Evolutionary conservation across 2,797 vertebrate genomes (phyloP).

Genomic region (Spatula clypeata): DNA sequence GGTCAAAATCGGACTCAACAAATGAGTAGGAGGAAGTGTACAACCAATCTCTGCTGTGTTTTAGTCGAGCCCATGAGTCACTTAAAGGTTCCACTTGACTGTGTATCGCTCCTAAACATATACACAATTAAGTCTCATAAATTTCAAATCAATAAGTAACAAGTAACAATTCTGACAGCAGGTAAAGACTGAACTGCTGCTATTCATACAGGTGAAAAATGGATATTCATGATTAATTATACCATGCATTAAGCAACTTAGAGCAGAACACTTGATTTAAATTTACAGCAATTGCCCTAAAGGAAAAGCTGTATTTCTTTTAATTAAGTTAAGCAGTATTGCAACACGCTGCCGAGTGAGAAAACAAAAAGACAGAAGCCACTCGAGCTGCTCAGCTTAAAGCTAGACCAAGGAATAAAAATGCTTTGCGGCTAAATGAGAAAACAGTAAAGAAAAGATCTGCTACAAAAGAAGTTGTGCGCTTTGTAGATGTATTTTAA

Average conservation of each 20-base stretch:
- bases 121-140: conserved; percentile 54
- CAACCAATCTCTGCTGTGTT: conserved; percentile 89
- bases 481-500: neutral
- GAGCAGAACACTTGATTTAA: conserved; percentile 68
- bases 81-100: conserved; percentile 86
- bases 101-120: conserved; percentile 77
- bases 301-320: conserved; percentile 67
- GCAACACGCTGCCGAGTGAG: conserved; percentile 65
- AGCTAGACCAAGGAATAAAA: conserved; percentile 63
- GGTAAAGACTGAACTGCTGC: conserved; percentile 38
- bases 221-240: conserved; percentile 63
- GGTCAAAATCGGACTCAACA: conserved; percentile 92
- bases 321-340: conserved; percentile 58
- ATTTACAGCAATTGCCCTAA: conserved; percentile 74
- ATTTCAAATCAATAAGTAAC: neutral
- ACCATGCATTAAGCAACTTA: conserved; percentile 82
- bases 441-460: conserved; percentile 9
- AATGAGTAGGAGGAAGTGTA: conserved; percentile 88
- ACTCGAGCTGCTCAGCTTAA: conserved; percentile 75
- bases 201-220: conserved; percentile 76
- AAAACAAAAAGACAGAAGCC: conserved; percentile 80
- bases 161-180: neutral
- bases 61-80: conserved; percentile 93
- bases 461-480: conserved; percentile 33
- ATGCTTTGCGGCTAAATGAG: conserved; percentile 51